Evolutionary conservation across 1,140 invertebrate genomes (phyloP), one percentile per base, ranked within the genome.

Genomic region (Drosophila biarmipes): DNA sequence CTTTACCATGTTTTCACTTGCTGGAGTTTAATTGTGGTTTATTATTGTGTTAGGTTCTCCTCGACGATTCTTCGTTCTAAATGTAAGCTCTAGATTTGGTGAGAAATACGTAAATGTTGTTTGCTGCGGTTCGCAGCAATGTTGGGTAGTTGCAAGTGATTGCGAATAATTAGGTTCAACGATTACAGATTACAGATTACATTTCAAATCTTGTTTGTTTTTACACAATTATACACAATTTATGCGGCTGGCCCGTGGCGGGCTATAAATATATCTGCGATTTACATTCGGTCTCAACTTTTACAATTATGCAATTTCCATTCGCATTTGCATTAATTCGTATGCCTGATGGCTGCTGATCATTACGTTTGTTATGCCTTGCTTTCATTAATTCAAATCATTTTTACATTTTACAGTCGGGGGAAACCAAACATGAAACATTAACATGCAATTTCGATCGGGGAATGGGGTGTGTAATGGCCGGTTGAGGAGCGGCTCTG

Each of bases 61-160:
- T 38, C 61, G 38, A 29, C 58, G 29, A 15, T 27, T 64, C 64
- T 37, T 53, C 29, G 52, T 54, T 61, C 52, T 75, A 43, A 68
- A 67, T 87, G 79, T 86, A 87, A 86, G 82, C 78, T 87, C 82
- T 86, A 86, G 82, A 87, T 86, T 86, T 86, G 82, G 82, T 86
- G 66, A 87, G 58, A 86, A 86, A 89, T 86, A 89, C 82, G 57
- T 78, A 66, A 77, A 89, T 68, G 76, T 73, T 78, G 55, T 45
- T 45, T 59, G 42, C 42, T 56, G 53, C 38, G 40, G n/a, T 37
- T 35, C 37, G 27, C 43, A 24, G 40, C 48, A 35, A 19, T 57
- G 76, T 48, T 59, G 63, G 59, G 59, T 64, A 51, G 38, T 35
- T 80, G 77, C 69, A 74, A 42, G 53, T 54, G 34, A 31, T 64